phyloP scores from a whole-genome alignment of 2,888 invertebrate species.

The Aphodius sticticus region DNA sequence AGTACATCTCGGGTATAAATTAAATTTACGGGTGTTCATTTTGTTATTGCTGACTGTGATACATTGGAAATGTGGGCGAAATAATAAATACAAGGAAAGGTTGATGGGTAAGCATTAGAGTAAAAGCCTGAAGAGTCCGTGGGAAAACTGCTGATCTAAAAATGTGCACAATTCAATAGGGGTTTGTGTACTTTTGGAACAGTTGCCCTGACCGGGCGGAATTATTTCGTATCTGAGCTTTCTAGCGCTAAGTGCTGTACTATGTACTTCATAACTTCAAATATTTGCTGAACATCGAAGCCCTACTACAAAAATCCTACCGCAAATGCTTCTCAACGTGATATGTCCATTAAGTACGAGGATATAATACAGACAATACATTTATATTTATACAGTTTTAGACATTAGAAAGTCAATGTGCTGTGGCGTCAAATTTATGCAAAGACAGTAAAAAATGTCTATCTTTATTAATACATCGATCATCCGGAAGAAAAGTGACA shows the following conservation, averaged over 20 bases:
- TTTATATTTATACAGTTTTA: background rate
- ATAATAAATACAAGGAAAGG: background rate
- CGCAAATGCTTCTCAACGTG: background rate
- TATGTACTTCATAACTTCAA: background rate
- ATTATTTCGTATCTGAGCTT: background rate
- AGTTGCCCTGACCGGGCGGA: background rate
- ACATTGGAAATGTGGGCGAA: background rate
- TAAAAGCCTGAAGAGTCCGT: background rate
- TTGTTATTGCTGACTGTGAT: background rate
- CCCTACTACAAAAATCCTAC: background rate
- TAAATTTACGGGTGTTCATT: no score
- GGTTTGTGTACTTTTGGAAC: background rate
- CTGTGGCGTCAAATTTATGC: no score
- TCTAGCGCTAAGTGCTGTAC: background rate
- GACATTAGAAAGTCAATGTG: no score
- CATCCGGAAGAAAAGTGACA: no score
- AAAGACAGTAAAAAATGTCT: no score
- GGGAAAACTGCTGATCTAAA: background rate
- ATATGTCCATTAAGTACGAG: background rate
- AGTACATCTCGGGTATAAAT: no score
- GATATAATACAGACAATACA: background rate
- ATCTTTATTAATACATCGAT: no score
- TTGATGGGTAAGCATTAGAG: background rate
- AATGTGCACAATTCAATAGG: background rate
- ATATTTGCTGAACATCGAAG: background rate